Base-by-base conservation (phyloP, 2,797 vertebrate genomes). In the Morus bassanus region DNA sequence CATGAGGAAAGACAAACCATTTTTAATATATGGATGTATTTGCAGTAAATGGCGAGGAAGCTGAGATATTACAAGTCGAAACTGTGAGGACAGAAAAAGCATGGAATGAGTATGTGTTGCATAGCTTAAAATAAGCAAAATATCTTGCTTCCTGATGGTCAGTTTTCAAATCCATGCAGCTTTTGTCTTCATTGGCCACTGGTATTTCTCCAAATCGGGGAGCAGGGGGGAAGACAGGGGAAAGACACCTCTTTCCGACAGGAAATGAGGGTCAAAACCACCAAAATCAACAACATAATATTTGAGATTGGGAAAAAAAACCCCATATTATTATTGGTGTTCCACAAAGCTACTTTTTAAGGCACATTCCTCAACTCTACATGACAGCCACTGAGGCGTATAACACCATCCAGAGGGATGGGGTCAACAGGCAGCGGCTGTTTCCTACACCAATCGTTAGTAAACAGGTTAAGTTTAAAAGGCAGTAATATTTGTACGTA, bases 321-420 rank as follows among this genome's bases (percentile, higher is more conserved):
- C 21, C 30, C 17, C 43, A 17, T 33, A 65, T 80, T 70, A 59
- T 53, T 81, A 82, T 35, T n/a, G 12, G 43, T 75, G 87, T 53
- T 88, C 11, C 18, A 69, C 48, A 91, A 59, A 84, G 22, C 2
- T 1, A 31, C 57, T 63, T 74, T 51, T 51, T 56, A 37, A 77
- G 88, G 50, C 45, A 35, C 12, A 23, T 33, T 77, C 64, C 21
- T 57, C 39, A 21, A 14, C 43, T 73, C 45, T 41, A 53, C 18
- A 31, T 0, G 0, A 68, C 10, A 39, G 60, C 28, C 50, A 78
- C 17, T 0, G 2, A 64, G 35, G 31, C 60, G 39, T 5, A 0
- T 9, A 43, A 37, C 73, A 73, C 25, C 19, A 35, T 16, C 51
- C 43, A 41, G n/a, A 59, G 35, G 54, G 28, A 67, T 19, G 13